Evolutionary conservation across 2,888 invertebrate genomes (phyloP), one percentile per base, ranked within the genome.

Genomic region (Sphinx pinastri): DNA sequence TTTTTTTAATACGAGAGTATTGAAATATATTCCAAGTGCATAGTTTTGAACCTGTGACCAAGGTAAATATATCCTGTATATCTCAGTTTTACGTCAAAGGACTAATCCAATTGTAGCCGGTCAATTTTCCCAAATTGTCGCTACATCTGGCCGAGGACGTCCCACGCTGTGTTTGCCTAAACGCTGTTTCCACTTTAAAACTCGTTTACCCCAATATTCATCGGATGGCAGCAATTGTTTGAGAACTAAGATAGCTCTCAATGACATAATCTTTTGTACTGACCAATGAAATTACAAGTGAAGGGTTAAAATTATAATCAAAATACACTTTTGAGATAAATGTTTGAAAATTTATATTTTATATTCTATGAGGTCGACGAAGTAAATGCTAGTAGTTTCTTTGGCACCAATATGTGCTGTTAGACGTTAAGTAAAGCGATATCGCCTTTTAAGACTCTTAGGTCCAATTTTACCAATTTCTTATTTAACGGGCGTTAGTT

Each of bases 151-250:
- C 63, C 19, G 47, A 47, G 19, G 63, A 47, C 63, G 63, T 63
- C 63, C 63, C 63, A 63, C 63, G 63, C 63, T 47, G 16, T 12
- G 47, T 63, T 63, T 63, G 19, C 49, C 63, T 47, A 49, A 63
- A 49, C 49, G 63, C 19, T 63, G 49, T 63, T 47, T 49, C 63
- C 63, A 63, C 49, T 63, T 63, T 63, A 63, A 63, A 63, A 63
- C 63, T 63, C 63, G 49, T 63, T 63, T 63, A 63, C 63, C 63
- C 49, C 63, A 63, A 63, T 47, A 47, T 63, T 63, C 19, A 16
- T 63, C 63, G 49, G 63, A 63, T 63, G 63, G 19, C 63, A 49
- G 19, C 63, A 63, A 63, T 63, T 63, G 63, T 47, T 13, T 13
- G 49, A 63, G 63, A 49, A 47, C 63, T 13, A 49, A 19, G 19